Evolutionary conservation across 2,888 invertebrate species (phyloP), one percentile per base, ranked within the genome.

Genomic region (Melitaea athalia): DNA sequence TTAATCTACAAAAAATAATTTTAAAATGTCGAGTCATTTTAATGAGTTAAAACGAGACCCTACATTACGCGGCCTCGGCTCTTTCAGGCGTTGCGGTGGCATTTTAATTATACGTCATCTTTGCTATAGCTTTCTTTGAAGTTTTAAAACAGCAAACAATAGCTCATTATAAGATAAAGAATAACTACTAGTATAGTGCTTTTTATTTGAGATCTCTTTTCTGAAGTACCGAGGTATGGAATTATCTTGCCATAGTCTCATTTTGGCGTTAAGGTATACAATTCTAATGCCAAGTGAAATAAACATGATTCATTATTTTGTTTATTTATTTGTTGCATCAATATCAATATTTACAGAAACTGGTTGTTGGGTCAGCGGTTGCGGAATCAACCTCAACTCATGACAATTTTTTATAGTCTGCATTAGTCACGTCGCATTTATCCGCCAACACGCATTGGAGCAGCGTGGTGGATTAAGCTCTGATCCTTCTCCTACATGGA

Each of bases 101-200:
- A 15, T 57, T 57, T 57, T 57, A 57, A 57, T 57, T 57, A 57
- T 11, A 57, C 57, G 42, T 57, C 57, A 42, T 42, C 57, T 42
- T 57, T 57, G 42, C 57, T 57, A 57, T 57, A 42, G 57, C 57
- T n/a, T 57, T 33, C 53, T 55, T 33, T 55, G 53, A 55, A 55
- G 53, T 55, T 55, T 33, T 57, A 11, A 57, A 57, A 57, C 38
- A 38, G 57, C 57, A 7, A 57, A 57, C 57, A 57, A 57, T 57
- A 42, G 42, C 57, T 57, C 57, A 57, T 57, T 57, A 57, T 57
- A 42, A 57, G 57, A 57, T 57, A 57, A 57, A 57, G 38, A 57
- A 55, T 55, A 55, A 57, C 57, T 31, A 53, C 31, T 57, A 14
- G 33, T 57, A 42, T 57, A 14, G 33, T 57, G 57, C 38, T 57